Evolutionary conservation across 2,113 vertebrate genomes (phyloP), one percentile per base, ranked within the genome.

Genomic region (Crotophaga sulcirostris): DNA sequence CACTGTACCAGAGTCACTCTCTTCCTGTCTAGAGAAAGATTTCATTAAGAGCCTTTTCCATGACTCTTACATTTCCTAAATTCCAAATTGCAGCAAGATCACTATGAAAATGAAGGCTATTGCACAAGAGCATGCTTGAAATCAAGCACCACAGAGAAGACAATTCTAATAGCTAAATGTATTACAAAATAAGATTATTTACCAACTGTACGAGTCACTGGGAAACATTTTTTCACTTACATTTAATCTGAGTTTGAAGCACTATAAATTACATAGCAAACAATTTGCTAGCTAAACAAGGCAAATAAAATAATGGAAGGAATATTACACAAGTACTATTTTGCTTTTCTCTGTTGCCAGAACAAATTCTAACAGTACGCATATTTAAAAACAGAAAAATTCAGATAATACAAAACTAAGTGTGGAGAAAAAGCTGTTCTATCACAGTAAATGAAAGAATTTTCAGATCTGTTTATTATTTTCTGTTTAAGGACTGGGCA

Each of bases 61-160:
- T 59, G 94, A 93, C 76, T 55, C 89, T 74, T 33, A 31, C 44
- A 90, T 94, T 97, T 95, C 89, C 94, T 70, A 97, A 96, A 96
- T 74, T 85, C 87, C 92, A 90, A 51, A 82, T 55, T 64, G 83
- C 88, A 84, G 81, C 83, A 94, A 93, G 91, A 81, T 78, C 36
- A 26, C 85, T 70, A 55, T 45, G 66, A 90, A 94, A 89, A 31
- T 74, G 62, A 38, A 89, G 77, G 86, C 79, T 95, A 36, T 85
- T 96, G 91, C 87, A 93, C 89, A 97, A 97, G 84, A 96, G 93
- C 13, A 47, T 47, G 67, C 82, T 40, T 84, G 90, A 92, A 95
- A 83, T 29, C 69, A 84, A 84, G 80, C 82, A 89, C 54, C 11
- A 28, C 62, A 92, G 56, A 86, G 81, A 78, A 33, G 21, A 68